Percentiles rank a stretch among this genome's conserved stretches.
Conservation (phyloP, 1,140 invertebrate genomes). For the Aphaenogaster ashmeadi region DNA sequence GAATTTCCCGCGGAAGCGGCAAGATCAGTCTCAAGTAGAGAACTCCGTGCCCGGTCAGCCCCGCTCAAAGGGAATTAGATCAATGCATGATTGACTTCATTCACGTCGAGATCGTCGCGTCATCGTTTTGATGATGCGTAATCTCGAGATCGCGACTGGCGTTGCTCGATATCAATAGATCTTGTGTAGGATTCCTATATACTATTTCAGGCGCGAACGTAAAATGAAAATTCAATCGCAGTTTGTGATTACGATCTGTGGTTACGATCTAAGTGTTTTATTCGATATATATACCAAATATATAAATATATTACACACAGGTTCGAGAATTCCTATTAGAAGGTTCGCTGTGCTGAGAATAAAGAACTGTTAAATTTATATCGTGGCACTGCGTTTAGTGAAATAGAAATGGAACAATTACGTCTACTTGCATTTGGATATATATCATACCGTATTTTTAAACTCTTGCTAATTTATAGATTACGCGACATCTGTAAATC, state of each 20-base stretch:
- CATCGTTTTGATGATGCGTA: neutral
- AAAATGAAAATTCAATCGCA: neutral
- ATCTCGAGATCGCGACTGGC: neutral
- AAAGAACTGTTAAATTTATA: neutral
- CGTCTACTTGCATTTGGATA: neutral
- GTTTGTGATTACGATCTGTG: neutral
- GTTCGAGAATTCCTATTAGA: neutral
- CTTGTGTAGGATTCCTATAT: neutral
- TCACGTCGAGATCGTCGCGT: neutral
- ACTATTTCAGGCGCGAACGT: neutral
- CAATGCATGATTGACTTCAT: constrained; percentile 14
- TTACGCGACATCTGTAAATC: neutral
- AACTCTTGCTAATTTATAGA: neutral
- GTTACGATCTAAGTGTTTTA: neutral
- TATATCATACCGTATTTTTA: neutral
- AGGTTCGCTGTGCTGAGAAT: neutral
- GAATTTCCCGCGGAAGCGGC: constrained; percentile 37
- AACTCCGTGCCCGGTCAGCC: constrained; percentile 32
- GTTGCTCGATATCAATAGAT: neutral
- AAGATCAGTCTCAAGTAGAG: constrained; percentile 69
- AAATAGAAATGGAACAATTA: neutral
- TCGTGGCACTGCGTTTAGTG: neutral
- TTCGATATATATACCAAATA: neutral
- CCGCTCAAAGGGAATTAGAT: constrained; percentile 50
- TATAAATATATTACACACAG: neutral